These are phyloP conservation scores for Tetramorium simillimum DNA, from an alignment of 1,140 invertebrate genomes.

Conservation along the genomic window DNA sequence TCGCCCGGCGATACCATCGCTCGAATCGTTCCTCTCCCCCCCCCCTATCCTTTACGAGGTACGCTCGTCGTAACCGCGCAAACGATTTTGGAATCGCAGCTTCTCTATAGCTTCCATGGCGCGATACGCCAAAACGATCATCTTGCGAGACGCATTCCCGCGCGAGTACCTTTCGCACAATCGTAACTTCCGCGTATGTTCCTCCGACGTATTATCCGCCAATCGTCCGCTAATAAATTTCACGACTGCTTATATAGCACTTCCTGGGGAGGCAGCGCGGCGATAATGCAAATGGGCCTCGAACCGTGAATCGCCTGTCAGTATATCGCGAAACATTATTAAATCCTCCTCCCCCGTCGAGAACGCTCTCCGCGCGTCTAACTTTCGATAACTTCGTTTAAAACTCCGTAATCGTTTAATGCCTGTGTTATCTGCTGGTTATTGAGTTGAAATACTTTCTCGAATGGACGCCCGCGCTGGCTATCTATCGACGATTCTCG, in stretches of 20 bases:
- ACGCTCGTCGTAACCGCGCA: conserved; percentile 5
- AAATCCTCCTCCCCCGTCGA: conserved; percentile 18
- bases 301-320: conserved; percentile 52
- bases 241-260: conserved; percentile 29
- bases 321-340: conserved; percentile 51
- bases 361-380: conserved; percentile 3
- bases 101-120: background rate
- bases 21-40: background rate
- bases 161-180: background rate
- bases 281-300: conserved; percentile 61
- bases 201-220: background rate
- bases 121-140: conserved; percentile 12
- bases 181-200: background rate
- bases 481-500: conserved; percentile 33
- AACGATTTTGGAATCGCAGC: conserved; percentile 22
- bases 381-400: conserved; percentile 59
- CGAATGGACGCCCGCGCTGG: conserved; percentile 12
- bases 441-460: conserved; percentile 58
- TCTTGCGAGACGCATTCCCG: background rate
- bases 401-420: conserved; percentile 59
- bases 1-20: conserved; percentile 29
- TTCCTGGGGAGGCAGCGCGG: background rate
- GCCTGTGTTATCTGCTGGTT: conserved; percentile 52
- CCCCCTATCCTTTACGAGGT: conserved; percentile 24
- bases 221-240: conserved; percentile 41